Conservation (phyloP, 1,140 invertebrate species). For the Antheraea pernyi region DNA sequence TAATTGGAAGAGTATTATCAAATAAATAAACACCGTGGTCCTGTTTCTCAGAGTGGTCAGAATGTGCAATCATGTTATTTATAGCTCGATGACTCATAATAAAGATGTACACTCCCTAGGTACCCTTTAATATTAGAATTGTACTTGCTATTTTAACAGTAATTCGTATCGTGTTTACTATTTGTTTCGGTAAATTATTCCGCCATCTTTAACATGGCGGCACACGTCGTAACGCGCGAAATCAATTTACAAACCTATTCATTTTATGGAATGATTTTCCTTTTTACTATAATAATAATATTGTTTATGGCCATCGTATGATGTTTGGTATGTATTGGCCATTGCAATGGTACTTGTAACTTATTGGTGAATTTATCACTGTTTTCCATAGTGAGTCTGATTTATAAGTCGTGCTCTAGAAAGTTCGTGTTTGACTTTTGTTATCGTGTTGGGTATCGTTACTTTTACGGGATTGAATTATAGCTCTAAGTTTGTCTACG, state of each 20-base stretch:
- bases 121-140: too few relatives aligned
- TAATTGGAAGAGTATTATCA: too few relatives aligned
- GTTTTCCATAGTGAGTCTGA: constrained; percentile 33
- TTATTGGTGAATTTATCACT: constrained; percentile 44
- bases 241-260: constrained; percentile 1
- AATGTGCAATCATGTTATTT: too few relatives aligned
- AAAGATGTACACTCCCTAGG: background rate
- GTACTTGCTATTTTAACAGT: background rate
- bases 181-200: background rate
- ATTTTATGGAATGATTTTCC: background rate
- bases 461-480: constrained; percentile 26
- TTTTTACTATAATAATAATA: constrained; percentile 10
- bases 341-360: constrained; percentile 22
- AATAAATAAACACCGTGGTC: too few relatives aligned
- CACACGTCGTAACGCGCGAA: background rate
- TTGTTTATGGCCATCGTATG: background rate
- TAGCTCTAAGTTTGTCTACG: constrained; percentile 16
- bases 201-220: constrained; percentile 7
- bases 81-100: too few relatives aligned
- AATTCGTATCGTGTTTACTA: background rate
- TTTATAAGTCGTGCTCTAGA: constrained; percentile 53
- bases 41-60: too few relatives aligned
- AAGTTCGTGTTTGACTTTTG: constrained; percentile 36
- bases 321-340: constrained; percentile 16
- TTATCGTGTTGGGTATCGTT: constrained; percentile 29